These are phyloP conservation scores for Trogon surrucura DNA, from an alignment of 2,113 vertebrate genomes.

Conservation along the genomic window DNA sequence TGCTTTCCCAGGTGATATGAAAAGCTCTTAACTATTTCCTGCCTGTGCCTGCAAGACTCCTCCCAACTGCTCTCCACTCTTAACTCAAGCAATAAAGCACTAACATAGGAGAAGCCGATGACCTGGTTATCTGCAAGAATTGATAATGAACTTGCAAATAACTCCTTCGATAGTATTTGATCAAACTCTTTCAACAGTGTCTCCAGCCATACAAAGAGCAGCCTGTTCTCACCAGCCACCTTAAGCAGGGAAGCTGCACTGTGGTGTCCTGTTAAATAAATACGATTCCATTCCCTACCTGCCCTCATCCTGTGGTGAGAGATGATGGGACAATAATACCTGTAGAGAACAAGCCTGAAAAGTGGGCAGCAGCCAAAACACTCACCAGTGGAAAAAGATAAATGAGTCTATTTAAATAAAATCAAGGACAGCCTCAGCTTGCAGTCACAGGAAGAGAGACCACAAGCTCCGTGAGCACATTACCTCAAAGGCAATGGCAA, in stretches of 20 bases:
- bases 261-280: background rate
- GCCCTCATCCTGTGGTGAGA: background rate
- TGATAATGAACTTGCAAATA: background rate
- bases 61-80: background rate
- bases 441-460: background rate
- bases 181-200: background rate
- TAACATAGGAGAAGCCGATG: background rate
- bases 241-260: background rate
- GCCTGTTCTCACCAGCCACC: background rate
- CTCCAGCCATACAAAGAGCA: background rate
- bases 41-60: slow-evolving; percentile 28
- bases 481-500: background rate
- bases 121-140: background rate
- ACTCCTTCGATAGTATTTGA: background rate
- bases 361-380: background rate
- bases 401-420: background rate
- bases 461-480: fast-evolving
- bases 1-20: slow-evolving; percentile 68
- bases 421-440: background rate
- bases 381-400: background rate
- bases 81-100: background rate
- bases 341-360: background rate
- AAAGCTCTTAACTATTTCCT: slow-evolving; percentile 58
- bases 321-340: background rate
- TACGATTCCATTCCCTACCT: background rate